Conservation (phyloP, 2,113 vertebrate species). For the Cepphus grylle region DNA sequence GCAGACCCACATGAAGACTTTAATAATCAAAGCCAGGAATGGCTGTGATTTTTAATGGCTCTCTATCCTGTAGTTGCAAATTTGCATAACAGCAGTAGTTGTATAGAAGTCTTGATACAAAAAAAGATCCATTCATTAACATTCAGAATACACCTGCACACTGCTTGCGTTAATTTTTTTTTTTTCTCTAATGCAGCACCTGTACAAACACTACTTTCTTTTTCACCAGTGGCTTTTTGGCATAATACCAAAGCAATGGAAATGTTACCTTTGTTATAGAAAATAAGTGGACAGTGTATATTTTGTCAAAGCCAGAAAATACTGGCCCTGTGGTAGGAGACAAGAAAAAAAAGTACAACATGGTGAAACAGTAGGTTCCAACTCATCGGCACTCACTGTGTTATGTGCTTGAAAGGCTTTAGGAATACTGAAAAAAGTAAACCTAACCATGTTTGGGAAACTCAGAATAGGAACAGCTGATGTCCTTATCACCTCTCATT, state of each 20-base stretch:
- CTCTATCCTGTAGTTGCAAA: not conserved
- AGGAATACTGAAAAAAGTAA: not conserved
- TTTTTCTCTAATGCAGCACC: not conserved
- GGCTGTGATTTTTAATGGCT: not conserved
- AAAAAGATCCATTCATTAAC: not conserved
- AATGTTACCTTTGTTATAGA: not conserved
- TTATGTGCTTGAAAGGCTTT: slow-evolving; percentile 13
- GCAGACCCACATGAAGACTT: not conserved
- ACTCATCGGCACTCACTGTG: not conserved
- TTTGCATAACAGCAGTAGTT: not conserved
- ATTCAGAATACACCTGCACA: not conserved
- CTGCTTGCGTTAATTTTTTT: not conserved
- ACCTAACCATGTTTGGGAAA: not conserved
- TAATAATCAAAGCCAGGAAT: not conserved
- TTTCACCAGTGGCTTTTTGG: slow-evolving; percentile 15
- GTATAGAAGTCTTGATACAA: not conserved
- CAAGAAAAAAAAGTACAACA: not conserved
- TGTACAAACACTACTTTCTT: not conserved
- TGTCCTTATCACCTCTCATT: not conserved
- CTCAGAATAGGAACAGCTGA: not conserved
- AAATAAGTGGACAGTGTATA: not conserved
- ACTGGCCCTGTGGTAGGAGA: not conserved
- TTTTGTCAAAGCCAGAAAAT: slow-evolving; percentile 15
- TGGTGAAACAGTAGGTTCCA: not conserved
- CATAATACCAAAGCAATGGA: not conserved